Evolutionary conservation across 2,888 invertebrate species (phyloP).

Genomic region (Alviniconcha strummeri): DNA sequence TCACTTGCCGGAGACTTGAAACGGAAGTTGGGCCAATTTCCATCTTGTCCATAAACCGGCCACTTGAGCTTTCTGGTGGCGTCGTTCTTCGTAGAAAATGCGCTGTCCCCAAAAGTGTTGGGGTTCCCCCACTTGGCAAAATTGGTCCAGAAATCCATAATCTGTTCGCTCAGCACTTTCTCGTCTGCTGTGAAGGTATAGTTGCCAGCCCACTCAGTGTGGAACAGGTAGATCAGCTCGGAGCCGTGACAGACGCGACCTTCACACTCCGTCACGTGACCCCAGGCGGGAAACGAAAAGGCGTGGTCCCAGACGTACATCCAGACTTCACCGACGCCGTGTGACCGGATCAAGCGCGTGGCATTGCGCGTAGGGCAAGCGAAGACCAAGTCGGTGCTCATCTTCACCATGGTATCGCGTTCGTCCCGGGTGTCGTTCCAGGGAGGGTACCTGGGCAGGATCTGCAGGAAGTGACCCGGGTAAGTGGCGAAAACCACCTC

Average conservation of each 20-base stretch:
- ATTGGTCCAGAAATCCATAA: conserved; percentile 65
- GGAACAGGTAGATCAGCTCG: conserved; percentile 61
- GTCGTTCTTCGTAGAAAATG: not conserved
- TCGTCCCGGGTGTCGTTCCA: conserved; percentile 40
- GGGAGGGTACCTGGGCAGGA: conserved; percentile 51
- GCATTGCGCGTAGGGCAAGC: conserved; percentile 55
- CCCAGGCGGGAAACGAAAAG: conserved; percentile 59
- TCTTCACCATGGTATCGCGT: conserved; percentile 40
- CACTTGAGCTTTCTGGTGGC: conserved; percentile 36
- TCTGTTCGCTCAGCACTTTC: conserved; percentile 44
- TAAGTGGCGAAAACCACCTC: conserved; percentile 50
- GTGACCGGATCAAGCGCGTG: conserved; percentile 36
- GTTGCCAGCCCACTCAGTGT: conserved; percentile 48
- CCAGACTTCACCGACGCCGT: conserved; percentile 41
- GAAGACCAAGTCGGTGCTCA: conserved; percentile 60
- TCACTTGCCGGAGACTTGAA: conserved; percentile 51
- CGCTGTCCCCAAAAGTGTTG: conserved; percentile 38
- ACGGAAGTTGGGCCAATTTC: conserved; percentile 41
- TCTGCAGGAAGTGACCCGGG: conserved; percentile 43
- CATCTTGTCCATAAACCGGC: conserved; percentile 48
- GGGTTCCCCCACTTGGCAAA: conserved; percentile 66
- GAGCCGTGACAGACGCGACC: conserved; percentile 63
- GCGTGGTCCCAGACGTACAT: conserved; percentile 58
- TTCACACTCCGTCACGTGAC: conserved; percentile 54
- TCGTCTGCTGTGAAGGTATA: conserved; percentile 55